Conservation (phyloP, 2,888 invertebrate genomes). For the Epiblema foenella region DNA sequence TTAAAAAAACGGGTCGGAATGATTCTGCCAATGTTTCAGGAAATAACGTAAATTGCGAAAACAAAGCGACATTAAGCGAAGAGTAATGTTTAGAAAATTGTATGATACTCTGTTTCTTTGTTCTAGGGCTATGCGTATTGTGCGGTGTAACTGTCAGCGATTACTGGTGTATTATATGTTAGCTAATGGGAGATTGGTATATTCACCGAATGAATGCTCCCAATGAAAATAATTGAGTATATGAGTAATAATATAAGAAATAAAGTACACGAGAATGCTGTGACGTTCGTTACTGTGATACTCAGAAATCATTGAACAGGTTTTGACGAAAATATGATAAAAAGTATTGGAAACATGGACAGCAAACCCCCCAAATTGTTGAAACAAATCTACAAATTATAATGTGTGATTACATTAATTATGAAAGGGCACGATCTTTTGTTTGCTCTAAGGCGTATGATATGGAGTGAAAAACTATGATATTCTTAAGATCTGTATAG, state of each 20-base stretch:
- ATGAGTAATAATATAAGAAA: too few species aligned
- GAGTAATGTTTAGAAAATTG: slow-evolving; percentile 25
- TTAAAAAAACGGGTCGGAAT: neutral
- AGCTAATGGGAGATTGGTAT: too few species aligned
- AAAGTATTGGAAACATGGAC: neutral
- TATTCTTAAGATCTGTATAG: too few species aligned
- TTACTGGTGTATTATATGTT: neutral
- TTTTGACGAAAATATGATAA: neutral
- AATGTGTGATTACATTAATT: slow-evolving; percentile 19
- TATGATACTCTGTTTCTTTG: slow-evolving; percentile 4
- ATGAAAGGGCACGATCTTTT: slow-evolving; percentile 17
- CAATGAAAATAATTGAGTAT: neutral
- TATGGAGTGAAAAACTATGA: neutral
- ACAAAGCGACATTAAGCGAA: slow-evolving; percentile 21
- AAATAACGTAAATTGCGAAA: slow-evolving; percentile 19
- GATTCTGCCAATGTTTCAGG: slow-evolving; percentile 7
- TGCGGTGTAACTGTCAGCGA: slow-evolving; percentile 3
- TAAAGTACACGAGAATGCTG: neutral
- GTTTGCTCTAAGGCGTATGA: slow-evolving; percentile 8
- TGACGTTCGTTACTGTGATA: too few species aligned
- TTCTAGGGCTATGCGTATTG: neutral
- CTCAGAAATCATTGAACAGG: neutral
- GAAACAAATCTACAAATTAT: slow-evolving; percentile 26
- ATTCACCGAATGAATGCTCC: too few species aligned
- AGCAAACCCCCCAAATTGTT: slow-evolving; percentile 1